phyloP scores from a whole-genome alignment of 2,113 vertebrate species.

The Leiothrix lutea region DNA sequence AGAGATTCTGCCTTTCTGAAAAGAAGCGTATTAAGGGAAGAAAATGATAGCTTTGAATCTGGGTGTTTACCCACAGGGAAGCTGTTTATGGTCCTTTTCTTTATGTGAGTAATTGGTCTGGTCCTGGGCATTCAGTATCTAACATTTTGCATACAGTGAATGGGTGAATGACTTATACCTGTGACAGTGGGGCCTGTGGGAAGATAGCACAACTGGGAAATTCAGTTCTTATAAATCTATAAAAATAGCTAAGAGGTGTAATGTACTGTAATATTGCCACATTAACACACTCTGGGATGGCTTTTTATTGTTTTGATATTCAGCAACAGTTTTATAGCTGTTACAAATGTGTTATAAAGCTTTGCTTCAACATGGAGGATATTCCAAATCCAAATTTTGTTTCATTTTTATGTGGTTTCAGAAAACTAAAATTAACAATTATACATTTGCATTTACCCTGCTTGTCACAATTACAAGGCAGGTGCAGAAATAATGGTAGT shows the following conservation, averaged over 20 bases:
- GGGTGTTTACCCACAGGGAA: background rate
- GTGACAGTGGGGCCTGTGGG: background rate
- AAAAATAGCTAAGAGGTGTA: constrained; percentile 5
- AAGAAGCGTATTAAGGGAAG: background rate
- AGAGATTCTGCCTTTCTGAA: constrained; percentile 24
- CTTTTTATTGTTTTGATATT: constrained; percentile 40
- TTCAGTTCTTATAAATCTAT: constrained; percentile 14
- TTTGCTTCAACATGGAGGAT: background rate
- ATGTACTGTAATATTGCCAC: background rate
- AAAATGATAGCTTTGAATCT: background rate
- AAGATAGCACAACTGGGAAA: background rate
- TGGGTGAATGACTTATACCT: background rate
- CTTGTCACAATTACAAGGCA: constrained; percentile 38
- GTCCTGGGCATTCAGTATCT: background rate
- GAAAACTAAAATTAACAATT: constrained; percentile 25
- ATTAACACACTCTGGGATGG: background rate
- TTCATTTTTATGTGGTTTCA: constrained; percentile 49
- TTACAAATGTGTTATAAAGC: constrained; percentile 1
- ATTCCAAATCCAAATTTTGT: constrained; percentile 15
- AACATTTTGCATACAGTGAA: background rate
- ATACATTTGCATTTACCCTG: constrained; percentile 5
- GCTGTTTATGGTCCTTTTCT: background rate
- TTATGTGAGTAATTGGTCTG: background rate
- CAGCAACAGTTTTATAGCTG: constrained; percentile 6
- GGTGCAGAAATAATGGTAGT: background rate